Conservation (phyloP, 2,113 vertebrate species). For the Tonatia bakeri region DNA sequence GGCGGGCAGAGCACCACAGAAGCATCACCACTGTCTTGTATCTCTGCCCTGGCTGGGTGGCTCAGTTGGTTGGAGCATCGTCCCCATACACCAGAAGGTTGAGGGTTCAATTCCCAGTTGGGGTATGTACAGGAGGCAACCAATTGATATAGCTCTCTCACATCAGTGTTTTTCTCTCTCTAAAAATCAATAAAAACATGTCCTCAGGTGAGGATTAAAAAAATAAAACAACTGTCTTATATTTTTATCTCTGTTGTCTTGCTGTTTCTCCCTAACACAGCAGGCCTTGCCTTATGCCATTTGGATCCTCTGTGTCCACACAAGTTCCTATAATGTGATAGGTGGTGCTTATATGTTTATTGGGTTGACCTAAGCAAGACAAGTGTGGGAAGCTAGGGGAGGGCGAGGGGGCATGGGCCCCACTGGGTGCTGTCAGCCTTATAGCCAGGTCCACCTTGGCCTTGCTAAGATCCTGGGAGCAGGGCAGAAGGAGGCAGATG, state of each 20-base stretch:
- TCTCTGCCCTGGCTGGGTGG: too few species aligned
- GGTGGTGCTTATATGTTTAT: background rate
- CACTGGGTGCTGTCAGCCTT: background rate
- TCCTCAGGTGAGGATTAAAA: too few species aligned
- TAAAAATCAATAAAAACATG: too few species aligned
- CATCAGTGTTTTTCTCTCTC: too few species aligned
- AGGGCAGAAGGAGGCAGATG: background rate
- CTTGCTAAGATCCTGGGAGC: background rate
- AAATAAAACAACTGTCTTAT: too few species aligned
- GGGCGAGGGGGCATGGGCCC: rapidly evolving
- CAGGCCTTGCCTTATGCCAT: background rate
- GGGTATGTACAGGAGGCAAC: too few species aligned
- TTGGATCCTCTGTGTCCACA: background rate
- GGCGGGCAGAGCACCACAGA: background rate
- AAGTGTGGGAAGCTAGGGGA: background rate
- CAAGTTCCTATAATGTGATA: background rate
- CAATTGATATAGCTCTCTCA: too few species aligned
- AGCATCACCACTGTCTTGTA: background rate
- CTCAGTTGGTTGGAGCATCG: too few species aligned
- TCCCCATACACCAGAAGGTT: too few species aligned
- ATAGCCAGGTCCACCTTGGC: background rate
- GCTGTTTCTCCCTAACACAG: background rate
- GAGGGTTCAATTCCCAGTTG: too few species aligned
- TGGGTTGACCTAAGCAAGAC: background rate
- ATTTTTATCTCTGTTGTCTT: background rate